These are phyloP conservation scores for Drosophila neonasuta DNA, from an alignment of 2,888 invertebrate genomes.

Conservation along the genomic window DNA sequence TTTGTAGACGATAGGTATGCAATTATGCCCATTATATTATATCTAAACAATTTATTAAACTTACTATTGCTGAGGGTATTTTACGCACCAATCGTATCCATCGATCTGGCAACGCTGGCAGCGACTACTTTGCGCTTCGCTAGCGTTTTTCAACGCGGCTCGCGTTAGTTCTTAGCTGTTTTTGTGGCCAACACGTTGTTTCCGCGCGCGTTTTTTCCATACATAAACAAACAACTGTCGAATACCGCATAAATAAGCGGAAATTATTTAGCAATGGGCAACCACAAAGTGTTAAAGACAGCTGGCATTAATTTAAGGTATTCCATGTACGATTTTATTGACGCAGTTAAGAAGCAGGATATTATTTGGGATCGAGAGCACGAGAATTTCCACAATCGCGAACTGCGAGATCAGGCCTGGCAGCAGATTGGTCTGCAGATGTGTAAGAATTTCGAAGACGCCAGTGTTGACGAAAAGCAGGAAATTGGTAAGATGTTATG, in stretches of 20 bases:
- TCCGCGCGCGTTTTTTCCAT: conserved; percentile 43
- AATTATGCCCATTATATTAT: too few species aligned
- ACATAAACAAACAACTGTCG: conserved; percentile 7
- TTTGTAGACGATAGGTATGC: too few species aligned
- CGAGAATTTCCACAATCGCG: conserved; percentile 65
- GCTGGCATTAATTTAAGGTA: conserved; percentile 59
- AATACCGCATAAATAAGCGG: conserved; percentile 24
- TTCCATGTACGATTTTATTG: conserved; percentile 71
- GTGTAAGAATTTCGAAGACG: conserved; percentile 47
- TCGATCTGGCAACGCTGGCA: conserved; percentile 38
- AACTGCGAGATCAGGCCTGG: conserved; percentile 68
- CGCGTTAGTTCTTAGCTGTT: conserved; percentile 53
- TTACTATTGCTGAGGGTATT: background rate
- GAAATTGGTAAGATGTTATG: conserved; percentile 55
- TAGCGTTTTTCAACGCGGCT: conserved; percentile 45
- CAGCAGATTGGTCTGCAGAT: conserved; percentile 60
- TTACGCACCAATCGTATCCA: background rate
- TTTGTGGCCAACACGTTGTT: conserved; percentile 53
- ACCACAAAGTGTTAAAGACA: conserved; percentile 64
- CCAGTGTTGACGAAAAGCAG: conserved; percentile 52
- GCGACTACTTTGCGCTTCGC: conserved; percentile 55
- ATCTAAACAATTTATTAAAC: background rate
- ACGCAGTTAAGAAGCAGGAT: conserved; percentile 55
- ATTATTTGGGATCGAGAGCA: conserved; percentile 69
- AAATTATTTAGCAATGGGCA: conserved; percentile 52